phyloP scores from a whole-genome alignment of 2,888 invertebrate species.

The Loripinus fragilis region DNA sequence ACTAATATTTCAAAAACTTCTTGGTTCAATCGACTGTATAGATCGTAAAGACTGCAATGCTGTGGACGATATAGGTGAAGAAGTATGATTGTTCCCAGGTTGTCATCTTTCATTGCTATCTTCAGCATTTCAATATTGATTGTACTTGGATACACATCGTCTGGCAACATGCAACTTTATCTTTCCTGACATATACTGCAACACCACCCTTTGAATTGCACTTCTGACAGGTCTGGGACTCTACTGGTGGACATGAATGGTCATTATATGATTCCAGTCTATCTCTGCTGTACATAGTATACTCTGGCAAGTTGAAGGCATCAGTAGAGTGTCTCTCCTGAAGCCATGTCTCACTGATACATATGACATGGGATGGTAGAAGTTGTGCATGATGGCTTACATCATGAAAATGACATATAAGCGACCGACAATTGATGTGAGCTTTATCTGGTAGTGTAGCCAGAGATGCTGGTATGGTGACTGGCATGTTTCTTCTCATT shows the following conservation, averaged over 20 bases:
- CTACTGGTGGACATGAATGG: neutral
- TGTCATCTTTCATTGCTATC: neutral
- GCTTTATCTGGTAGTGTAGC: neutral
- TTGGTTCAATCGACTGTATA: neutral
- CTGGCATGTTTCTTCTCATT: neutral
- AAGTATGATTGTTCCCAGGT: neutral
- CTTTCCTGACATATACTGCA: neutral
- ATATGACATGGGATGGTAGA: neutral
- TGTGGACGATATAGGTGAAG: neutral
- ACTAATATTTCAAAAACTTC: neutral
- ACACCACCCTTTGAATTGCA: neutral
- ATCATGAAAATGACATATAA: neutral
- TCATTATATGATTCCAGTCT: neutral
- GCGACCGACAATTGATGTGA: neutral
- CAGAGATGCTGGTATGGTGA: neutral
- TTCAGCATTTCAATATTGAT: neutral
- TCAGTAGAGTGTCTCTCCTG: neutral
- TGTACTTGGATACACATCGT: neutral
- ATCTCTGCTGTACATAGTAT: neutral
- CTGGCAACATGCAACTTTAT: too few relatives aligned
- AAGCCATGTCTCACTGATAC: neutral
- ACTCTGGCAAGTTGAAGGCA: neutral
- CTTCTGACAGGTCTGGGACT: neutral
- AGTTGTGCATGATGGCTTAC: neutral
- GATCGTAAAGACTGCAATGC: neutral